Base-by-base conservation (phyloP, 2,888 invertebrate species). In the Dinocampus coccinellae region DNA sequence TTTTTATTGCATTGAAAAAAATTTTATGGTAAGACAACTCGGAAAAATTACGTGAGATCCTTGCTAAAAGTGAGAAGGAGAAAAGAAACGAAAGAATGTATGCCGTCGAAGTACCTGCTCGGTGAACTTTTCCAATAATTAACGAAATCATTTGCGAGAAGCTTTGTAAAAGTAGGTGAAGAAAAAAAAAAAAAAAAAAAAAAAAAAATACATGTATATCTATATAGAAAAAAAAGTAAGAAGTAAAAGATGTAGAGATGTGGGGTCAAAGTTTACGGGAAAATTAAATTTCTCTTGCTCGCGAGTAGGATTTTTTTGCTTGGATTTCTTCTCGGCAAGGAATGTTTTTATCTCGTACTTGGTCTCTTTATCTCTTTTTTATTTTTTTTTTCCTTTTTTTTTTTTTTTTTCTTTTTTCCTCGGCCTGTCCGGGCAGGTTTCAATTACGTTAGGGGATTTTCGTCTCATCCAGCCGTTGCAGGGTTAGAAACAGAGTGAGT, bases 101-200 rank as follows among this genome's bases (percentile, higher is more conserved):
- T 24, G 68, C 11, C 13, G 63, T 42, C 26, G 39, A 62, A 52
- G 39, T 36, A 55, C 63, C 47, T 42, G 47, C 63, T 42, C 60
- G 9, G 47, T 70, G 64, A 77, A 77, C 75, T 76, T 75, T 76
- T 76, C 75, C 75, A 77, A 77, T 77, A 77, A 77, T 77, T 77
- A 77, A 77, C 73, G 75, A 76, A 77, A 77, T 77, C 72, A 75
- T 72, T 74, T 70, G 65, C 69, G 55, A 69, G 74, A 73, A 34
- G n/a, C 9, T 33, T n/a, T 22, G 36, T 53, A 47, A 62, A 16
- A 64, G 68, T 60, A 55, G 7, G 64, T 33, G 42, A 52, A 64
- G 53, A 20, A 61, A 58, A 24, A 57, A 66, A 24, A 33, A 22
- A 58, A 20, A 61, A 58, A 24, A 57, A 66, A 24, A 58, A 20